Evolutionary conservation across 1,140 invertebrate genomes (phyloP), one percentile per base, ranked within the genome.

Genomic region (Aethina tumida): DNA sequence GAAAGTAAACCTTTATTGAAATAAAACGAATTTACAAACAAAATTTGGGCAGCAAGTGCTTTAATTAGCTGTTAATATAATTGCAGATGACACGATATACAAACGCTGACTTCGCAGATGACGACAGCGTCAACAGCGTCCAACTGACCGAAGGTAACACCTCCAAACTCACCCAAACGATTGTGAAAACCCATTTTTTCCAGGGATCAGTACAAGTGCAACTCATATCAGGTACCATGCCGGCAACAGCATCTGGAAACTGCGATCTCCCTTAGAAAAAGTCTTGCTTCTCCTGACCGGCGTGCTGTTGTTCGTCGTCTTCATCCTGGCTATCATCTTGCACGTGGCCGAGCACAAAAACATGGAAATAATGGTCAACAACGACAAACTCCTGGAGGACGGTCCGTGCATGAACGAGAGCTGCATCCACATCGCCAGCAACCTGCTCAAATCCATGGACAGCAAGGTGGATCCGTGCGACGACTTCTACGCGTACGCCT

Each of bases 401-500:
- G 41, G 45, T 13, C 67, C 72, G 29, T 94, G 90, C 58, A 62
- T 93, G 6, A 84, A 82, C 7, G 72, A 84, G 39, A 77, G 79
- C 4, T 95, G 91, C 56, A 81, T 96, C 4, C 84, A 79, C 35
- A 85, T 88, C 0, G 81, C 91, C 0, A 85, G 84, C 26, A 74
- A 82, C 35, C 81, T 97, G 21, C 69, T 95, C 22, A 77, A 81
- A 40, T 81, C 84, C 1, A 82, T 97, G 63, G 86, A 97, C 58
- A 59, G 63, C 0, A 68, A 63, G 1, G 71, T 81, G 2, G 72
- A 95, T 60, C 93, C 94, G 0, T 98, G 95, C 60, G 72, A 90
- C 5, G 90, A 98, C 63, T 98, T 97, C 65, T 98, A 96, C 63
- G 71, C 84, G 35, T 97, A 86, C 63, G 76, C 93, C 0, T 97